phyloP scores from a whole-genome alignment of 2,113 vertebrate species.

The Prunella fulvescens region DNA sequence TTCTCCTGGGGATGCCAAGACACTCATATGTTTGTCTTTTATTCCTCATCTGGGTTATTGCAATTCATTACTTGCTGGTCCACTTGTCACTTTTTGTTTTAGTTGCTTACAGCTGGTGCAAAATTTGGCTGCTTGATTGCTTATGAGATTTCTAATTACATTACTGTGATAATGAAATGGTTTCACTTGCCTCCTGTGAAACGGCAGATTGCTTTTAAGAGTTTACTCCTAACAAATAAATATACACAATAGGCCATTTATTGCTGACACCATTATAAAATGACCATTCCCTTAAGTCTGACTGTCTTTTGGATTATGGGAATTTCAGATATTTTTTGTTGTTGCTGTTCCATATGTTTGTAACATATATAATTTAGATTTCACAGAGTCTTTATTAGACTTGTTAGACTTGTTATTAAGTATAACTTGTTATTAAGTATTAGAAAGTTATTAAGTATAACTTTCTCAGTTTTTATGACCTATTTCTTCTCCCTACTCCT shows the following conservation, averaged over 20 bases:
- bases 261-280: neutral
- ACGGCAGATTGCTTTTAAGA: neutral
- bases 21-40: constrained; percentile 23
- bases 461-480: neutral
- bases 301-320: neutral
- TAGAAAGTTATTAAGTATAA: no score
- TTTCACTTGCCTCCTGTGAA: constrained; percentile 38
- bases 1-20: constrained; percentile 37
- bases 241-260: neutral
- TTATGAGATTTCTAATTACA: constrained; percentile 58
- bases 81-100: constrained; percentile 64
- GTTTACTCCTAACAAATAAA: constrained; percentile 27
- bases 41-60: constrained; percentile 58
- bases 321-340: neutral
- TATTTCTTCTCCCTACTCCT: neutral
- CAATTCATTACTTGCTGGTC: constrained; percentile 62
- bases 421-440: no score
- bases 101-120: constrained; percentile 36
- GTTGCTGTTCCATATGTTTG: neutral
- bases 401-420: no score
- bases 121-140: constrained; percentile 48
- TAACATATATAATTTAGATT: neutral
- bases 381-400: neutral
- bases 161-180: constrained; percentile 35
- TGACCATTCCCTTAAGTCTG: neutral